These are phyloP conservation scores for Conomelus anceps DNA, from an alignment of 2,888 invertebrate species.

Conservation along the genomic window DNA sequence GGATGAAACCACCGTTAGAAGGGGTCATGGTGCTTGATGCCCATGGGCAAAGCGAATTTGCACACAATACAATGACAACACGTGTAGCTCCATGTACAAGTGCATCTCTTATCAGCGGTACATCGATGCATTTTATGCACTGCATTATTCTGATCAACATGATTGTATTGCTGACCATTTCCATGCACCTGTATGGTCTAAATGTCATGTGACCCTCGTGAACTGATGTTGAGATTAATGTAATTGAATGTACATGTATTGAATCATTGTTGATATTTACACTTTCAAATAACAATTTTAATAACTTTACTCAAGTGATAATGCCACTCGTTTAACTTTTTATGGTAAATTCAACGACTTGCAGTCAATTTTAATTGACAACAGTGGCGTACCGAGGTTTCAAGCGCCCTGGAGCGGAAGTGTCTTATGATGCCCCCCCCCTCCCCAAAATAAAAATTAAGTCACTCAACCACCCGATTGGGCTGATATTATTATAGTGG, in stretches of 20 bases:
- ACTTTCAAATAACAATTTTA: too few relatives aligned
- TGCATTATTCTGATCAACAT: background rate
- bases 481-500: too few relatives aligned
- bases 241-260: too few relatives aligned
- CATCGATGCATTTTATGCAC: background rate
- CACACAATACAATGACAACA: background rate
- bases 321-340: too few relatives aligned
- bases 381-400: too few relatives aligned
- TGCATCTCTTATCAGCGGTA: background rate
- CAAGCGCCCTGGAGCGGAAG: too few relatives aligned
- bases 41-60: background rate
- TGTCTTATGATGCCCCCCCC: too few relatives aligned
- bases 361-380: too few relatives aligned
- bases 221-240: background rate
- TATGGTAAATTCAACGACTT: too few relatives aligned
- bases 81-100: background rate
- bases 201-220: background rate
- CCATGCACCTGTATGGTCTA: background rate
- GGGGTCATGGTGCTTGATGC: background rate
- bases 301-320: too few relatives aligned
- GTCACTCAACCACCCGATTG: too few relatives aligned
- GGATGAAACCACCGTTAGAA: background rate
- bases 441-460: too few relatives aligned
- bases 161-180: background rate
- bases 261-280: background rate